These are phyloP conservation scores for Cacatua alba DNA, from an alignment of 2,113 vertebrate genomes.

Conservation along the genomic window DNA sequence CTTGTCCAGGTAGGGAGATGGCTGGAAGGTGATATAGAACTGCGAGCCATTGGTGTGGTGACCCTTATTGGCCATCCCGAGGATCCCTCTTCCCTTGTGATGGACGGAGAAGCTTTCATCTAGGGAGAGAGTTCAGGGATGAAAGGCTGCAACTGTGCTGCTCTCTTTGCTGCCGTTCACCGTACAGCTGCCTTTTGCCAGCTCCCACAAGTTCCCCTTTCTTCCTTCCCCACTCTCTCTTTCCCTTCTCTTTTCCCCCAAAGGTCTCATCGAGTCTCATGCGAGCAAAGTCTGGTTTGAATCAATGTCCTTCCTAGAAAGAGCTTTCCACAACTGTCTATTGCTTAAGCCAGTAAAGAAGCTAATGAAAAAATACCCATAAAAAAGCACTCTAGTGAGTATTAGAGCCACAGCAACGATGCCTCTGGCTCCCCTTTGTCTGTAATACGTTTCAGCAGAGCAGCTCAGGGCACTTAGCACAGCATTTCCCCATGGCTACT, in stretches of 20 bases:
- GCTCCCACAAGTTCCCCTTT: not conserved
- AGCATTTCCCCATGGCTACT: not conserved
- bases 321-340: not conserved
- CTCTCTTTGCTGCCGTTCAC: not conserved
- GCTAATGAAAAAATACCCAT: not conserved
- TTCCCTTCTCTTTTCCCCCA: not conserved
- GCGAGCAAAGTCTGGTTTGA: not conserved
- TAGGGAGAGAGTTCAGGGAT: slow-evolving; percentile 42
- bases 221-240: not conserved
- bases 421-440: not conserved
- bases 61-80: slow-evolving; percentile 89
- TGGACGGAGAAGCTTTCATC: slow-evolving; percentile 86
- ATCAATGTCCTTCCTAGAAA: not conserved
- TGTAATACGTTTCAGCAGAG: fast-evolving
- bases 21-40: slow-evolving; percentile 90
- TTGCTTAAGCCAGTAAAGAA: not conserved
- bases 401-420: not conserved
- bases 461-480: not conserved
- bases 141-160: not conserved
- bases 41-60: slow-evolving; percentile 87
- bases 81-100: slow-evolving; percentile 82
- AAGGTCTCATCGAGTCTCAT: not conserved
- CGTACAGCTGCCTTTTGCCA: not conserved
- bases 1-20: slow-evolving; percentile 83
- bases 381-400: not conserved